Evolutionary conservation across 2,113 vertebrate species (phyloP).

Genomic region (Crypturellus undulatus): DNA sequence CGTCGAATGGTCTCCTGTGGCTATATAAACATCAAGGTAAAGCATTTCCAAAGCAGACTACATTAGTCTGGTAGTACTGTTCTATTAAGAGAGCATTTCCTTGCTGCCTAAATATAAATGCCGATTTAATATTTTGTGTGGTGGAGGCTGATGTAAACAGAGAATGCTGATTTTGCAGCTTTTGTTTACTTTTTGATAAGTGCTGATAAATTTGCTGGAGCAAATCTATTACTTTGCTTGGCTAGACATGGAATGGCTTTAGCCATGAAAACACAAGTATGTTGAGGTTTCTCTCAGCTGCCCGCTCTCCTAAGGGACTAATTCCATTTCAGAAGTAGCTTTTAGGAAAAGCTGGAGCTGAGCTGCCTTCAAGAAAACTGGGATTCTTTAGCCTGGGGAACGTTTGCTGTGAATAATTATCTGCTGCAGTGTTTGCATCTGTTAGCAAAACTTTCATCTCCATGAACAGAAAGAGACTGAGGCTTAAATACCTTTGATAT

Average conservation of each 20-base stretch:
- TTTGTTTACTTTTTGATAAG: not conserved
- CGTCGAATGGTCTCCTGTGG: conserved; percentile 55
- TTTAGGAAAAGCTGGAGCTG: not conserved
- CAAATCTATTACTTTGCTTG: not conserved
- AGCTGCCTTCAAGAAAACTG: not conserved
- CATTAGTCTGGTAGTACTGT: not conserved
- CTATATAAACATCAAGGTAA: conserved; percentile 62
- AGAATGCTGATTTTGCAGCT: not conserved
- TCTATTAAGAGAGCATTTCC: conserved; percentile 11
- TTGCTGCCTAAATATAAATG: not conserved
- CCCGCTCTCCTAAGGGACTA: not conserved
- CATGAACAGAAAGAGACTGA: not conserved
- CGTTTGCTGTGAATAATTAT: not conserved
- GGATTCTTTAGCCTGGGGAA: not conserved
- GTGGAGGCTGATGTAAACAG: not conserved
- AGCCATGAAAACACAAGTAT: not conserved
- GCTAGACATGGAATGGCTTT: not conserved
- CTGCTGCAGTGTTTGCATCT: not conserved
- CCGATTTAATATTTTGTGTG: not conserved
- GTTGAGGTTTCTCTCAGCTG: not conserved
- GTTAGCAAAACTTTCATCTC: not conserved
- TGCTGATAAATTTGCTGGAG: conserved; percentile 6
- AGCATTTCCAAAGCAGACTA: conserved; percentile 41
- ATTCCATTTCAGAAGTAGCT: not conserved
- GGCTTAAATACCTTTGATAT: not conserved